Percentiles rank a stretch among this genome's conserved stretches.
Evolutionary conservation across 1,140 invertebrate species (phyloP).

Genomic region (Camponotus floridanus): DNA sequence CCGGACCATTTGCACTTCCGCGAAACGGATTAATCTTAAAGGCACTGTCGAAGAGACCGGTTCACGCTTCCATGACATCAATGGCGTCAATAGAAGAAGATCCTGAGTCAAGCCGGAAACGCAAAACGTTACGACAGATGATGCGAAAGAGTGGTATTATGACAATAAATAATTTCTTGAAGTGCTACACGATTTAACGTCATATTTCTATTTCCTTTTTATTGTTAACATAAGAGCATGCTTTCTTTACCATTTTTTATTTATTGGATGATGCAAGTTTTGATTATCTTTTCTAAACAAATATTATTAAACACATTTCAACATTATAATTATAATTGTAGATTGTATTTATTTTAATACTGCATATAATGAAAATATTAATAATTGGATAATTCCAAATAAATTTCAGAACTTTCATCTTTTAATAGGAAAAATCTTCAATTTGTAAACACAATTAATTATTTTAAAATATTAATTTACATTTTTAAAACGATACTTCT

Average conservation of each 20-base stretch:
- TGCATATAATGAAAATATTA: background rate
- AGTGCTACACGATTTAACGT: slow-evolving; percentile 37
- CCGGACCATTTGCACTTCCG: slow-evolving; percentile 72
- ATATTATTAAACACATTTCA: slow-evolving; percentile 4
- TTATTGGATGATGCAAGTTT: background rate
- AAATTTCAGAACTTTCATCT: background rate
- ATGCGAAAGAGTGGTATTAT: slow-evolving; percentile 43
- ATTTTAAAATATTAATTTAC: background rate
- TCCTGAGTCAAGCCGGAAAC: slow-evolving; percentile 44
- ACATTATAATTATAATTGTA: background rate
- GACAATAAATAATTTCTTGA: slow-evolving; percentile 35
- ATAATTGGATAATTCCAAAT: background rate
- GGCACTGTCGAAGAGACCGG: slow-evolving; percentile 68
- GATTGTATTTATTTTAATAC: background rate
- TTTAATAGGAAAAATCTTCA: background rate
- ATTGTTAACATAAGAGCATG: slow-evolving; percentile 1
- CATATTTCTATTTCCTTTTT: slow-evolving; percentile 18
- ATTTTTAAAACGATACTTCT: background rate
- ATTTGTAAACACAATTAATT: background rate
- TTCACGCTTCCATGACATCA: slow-evolving; percentile 66
- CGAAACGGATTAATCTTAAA: slow-evolving; percentile 73
- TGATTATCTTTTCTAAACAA: background rate
- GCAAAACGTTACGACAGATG: slow-evolving; percentile 47
- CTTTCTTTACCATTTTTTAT: background rate
- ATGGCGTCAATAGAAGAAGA: slow-evolving; percentile 36